phyloP scores from a whole-genome alignment of 2,888 invertebrate genomes.

The Magallana nippona region DNA sequence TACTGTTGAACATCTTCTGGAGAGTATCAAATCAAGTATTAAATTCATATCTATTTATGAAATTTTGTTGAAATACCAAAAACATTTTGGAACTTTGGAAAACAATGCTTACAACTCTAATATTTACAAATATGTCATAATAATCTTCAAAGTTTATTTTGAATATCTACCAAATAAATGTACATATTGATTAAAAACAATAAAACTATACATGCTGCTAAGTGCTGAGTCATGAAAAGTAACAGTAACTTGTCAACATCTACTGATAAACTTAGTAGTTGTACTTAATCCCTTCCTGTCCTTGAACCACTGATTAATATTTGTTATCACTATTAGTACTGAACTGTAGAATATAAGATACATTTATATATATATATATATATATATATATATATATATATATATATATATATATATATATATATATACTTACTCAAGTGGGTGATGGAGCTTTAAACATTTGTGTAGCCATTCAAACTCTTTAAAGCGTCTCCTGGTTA shows the following conservation, averaged over 20 bases:
- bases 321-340: neutral
- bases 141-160: neutral
- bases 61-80: too few species aligned
- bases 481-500: slow-evolving; percentile 41
- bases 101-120: too few species aligned
- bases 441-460: slow-evolving; percentile 43
- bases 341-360: too few species aligned
- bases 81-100: too few species aligned
- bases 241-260: too few species aligned
- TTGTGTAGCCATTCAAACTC: slow-evolving; percentile 48
- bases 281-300: neutral
- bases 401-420: neutral
- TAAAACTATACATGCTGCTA: neutral
- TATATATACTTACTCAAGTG: slow-evolving; percentile 41
- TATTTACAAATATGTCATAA: neutral
- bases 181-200: neutral
- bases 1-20: too few species aligned
- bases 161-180: neutral
- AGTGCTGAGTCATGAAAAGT: too few species aligned
- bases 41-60: too few species aligned
- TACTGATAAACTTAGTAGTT: too few species aligned
- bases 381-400: neutral
- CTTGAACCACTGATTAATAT: neutral
- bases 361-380: too few species aligned
- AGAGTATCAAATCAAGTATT: too few species aligned